Evolutionary conservation across 2,888 invertebrate genomes (phyloP), one percentile per base, ranked within the genome.

Genomic region (Sarcophaga carnaria): DNA sequence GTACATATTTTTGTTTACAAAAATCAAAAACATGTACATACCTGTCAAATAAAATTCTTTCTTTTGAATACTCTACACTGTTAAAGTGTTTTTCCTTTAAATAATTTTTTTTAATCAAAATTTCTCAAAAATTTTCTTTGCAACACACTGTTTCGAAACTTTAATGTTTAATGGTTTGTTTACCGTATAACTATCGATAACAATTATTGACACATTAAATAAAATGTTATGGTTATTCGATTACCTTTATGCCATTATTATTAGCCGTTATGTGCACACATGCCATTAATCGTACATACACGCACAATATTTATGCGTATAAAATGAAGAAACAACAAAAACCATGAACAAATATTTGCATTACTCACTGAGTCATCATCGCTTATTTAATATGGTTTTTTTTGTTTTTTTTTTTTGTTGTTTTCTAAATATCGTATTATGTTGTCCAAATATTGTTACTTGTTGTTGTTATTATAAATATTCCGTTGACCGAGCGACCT

Each of bases 401-500:
- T 72, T 63, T n/a, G n/a, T 62, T 47, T 59, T 22, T 72, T 75
- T 81, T 78, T 87, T 45, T 69, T 79, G 60, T 62, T 77, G 66
- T 22, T 79, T 60, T 66, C 0, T 17, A 54, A 14, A 17, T 17
- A 17, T 54, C 54, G 10, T 54, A 54, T 14, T 54, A 54, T 54
- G 54, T 54, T 37, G 37, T 37, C 37, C 37, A 54, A 4, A 64
- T 6, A n/a, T 45, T 49, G 75, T 25, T 62, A n/a, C 37, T 80
- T 66, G 25, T 14, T 80, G 45, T 54, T 74, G 4, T 71, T 85
- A 37, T 77, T 10, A 12, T 45, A 79, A 79, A 85, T 81, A 87
- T 87, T 84, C 84, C 81, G 79, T 79, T 84, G 87, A 87, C 83
- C 87, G 78, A 87, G 70, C 86, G 87, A 87, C 87, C 87, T 87